Evolutionary conservation across 2,888 invertebrate genomes (phyloP).

Genomic region (Caenorhabditis wallacei): DNA sequence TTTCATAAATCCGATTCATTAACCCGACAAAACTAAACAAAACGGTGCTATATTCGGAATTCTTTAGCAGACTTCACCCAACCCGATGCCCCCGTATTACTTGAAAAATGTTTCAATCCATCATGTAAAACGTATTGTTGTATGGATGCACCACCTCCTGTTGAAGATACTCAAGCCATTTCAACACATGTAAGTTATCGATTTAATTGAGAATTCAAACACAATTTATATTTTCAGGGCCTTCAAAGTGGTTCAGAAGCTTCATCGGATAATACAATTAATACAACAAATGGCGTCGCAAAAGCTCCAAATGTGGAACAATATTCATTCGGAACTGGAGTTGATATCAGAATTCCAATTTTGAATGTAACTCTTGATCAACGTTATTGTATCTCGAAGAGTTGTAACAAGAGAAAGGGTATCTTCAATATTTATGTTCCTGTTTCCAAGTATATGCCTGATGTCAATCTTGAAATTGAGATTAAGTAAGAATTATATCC

Average conservation of each 20-base stretch:
- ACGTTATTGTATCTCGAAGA: conserved; percentile 73
- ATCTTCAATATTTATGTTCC: conserved; percentile 80
- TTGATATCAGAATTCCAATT: conserved; percentile 72
- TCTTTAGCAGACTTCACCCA: conserved; percentile 60
- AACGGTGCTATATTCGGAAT: conserved; percentile 1
- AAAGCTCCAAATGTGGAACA: conserved; percentile 19
- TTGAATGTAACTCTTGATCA: conserved; percentile 80
- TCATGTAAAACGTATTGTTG: conserved; percentile 73
- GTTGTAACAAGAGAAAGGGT: conserved; percentile 77
- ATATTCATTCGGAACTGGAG: conserved; percentile 63
- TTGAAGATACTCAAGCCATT: conserved; percentile 31
- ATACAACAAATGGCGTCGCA: conserved; percentile 29
- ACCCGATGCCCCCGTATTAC: conserved; percentile 70
- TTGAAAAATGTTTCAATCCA: conserved; percentile 65
- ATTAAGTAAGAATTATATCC: conserved; percentile 57
- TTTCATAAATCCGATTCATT: not conserved
- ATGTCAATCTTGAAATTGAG: conserved; percentile 73
- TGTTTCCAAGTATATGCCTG: conserved; percentile 75
- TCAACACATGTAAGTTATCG: conserved; percentile 42
- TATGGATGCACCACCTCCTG: conserved; percentile 36
- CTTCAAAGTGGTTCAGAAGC: conserved; percentile 34
- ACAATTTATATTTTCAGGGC: conserved; percentile 36
- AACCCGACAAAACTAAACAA: not conserved
- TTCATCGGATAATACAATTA: conserved; percentile 4
- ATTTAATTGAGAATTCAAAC: not conserved